A percentile compares a stretch with the other conserved stretches of the same genome.
Conservation (phyloP, 2,113 vertebrate species). For the Pelecanus crispus region DNA sequence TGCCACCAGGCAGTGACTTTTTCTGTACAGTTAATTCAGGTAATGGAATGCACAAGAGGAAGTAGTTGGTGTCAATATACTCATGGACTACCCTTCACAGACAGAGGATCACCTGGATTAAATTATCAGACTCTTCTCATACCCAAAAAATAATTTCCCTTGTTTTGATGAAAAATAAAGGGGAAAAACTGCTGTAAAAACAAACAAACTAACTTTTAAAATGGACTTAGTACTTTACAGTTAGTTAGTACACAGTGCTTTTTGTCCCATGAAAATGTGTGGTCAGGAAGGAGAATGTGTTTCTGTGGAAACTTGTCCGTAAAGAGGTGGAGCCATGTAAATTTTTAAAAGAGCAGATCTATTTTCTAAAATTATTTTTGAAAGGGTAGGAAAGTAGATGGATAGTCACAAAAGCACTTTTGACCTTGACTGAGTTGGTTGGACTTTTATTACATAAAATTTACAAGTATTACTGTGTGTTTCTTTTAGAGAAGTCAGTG, state of each 20-base stretch:
- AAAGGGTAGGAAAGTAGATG: not conserved
- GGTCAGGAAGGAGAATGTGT: not conserved
- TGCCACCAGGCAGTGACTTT: not conserved
- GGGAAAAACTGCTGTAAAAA: not conserved
- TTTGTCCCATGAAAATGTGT: not conserved
- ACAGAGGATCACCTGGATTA: not conserved
- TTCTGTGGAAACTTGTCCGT: not conserved
- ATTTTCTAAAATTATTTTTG: not conserved
- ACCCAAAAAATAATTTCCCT: not conserved
- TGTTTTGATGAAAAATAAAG: not conserved
- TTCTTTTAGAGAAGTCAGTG: not conserved
- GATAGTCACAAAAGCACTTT: not conserved
- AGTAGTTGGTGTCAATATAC: not conserved
- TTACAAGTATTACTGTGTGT: not conserved
- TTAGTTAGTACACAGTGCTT: not conserved
- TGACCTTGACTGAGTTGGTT: not conserved
- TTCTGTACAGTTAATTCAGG: not conserved
- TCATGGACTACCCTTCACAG: not conserved
- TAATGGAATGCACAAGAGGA: not conserved
- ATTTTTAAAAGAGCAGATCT: not conserved
- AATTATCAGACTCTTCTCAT: not conserved
- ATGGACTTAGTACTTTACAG: not conserved
- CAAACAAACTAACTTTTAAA: not conserved
- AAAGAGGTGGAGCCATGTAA: not conserved
- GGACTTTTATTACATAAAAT: not conserved